Evolutionary conservation across 2,888 invertebrate species (phyloP).

Genomic region (Digitonthophagus gazella): DNA sequence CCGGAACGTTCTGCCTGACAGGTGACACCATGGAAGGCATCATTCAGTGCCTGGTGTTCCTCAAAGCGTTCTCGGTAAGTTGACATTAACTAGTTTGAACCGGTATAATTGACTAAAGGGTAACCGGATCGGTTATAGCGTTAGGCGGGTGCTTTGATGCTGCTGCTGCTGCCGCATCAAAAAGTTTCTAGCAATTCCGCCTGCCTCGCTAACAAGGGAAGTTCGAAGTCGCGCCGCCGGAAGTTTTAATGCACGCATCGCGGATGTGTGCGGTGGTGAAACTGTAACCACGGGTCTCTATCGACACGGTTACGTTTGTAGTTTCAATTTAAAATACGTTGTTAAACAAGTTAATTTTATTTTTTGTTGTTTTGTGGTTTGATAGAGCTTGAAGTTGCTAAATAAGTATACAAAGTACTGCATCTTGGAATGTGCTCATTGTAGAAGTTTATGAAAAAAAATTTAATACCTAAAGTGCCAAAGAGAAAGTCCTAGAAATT

Average conservation of each 20-base stretch:
- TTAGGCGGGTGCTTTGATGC: background rate
- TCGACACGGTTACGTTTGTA: background rate
- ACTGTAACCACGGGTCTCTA: background rate
- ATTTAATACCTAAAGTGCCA: too few relatives aligned
- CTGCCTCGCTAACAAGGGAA: background rate
- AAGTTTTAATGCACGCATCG: background rate
- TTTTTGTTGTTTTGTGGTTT: too few relatives aligned
- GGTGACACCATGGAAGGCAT: constrained; percentile 93
- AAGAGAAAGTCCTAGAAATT: too few relatives aligned
- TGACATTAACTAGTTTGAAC: background rate
- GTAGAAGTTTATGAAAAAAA: too few relatives aligned
- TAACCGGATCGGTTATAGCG: background rate
- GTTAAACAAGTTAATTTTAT: too few relatives aligned
- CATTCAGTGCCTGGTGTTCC: constrained; percentile 88
- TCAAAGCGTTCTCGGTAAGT: constrained; percentile 91
- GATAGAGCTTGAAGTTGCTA: too few relatives aligned
- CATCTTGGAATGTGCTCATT: too few relatives aligned
- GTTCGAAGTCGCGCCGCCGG: background rate
- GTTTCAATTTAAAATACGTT: too few relatives aligned
- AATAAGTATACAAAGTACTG: too few relatives aligned
- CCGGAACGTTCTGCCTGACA: constrained; percentile 84
- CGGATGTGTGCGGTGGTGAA: background rate
- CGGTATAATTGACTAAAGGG: background rate
- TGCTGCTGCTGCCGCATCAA: background rate
- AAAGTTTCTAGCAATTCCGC: background rate